These are phyloP conservation scores for Gorilla gorilla DNA, from an alignment of 2,113 vertebrate genomes.

Conservation along the genomic window DNA sequence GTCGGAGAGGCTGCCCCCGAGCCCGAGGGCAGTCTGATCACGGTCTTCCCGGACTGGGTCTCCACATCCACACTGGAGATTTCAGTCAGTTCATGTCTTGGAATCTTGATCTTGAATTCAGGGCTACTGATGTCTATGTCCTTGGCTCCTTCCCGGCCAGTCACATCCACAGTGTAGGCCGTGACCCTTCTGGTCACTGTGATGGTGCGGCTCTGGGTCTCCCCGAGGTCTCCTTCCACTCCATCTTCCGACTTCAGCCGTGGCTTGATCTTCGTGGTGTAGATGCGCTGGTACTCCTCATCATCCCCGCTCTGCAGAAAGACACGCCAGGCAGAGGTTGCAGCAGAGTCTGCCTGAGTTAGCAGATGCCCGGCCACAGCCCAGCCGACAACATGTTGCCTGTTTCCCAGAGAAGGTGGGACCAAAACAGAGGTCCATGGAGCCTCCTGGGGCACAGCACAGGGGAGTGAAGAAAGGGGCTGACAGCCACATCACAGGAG, in stretches of 20 bases:
- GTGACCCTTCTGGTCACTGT: conserved; percentile 94
- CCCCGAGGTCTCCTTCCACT: conserved; percentile 85
- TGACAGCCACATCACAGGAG: background rate
- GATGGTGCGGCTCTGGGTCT: conserved; percentile 94
- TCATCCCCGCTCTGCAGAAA: conserved; percentile 92
- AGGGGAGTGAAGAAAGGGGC: background rate
- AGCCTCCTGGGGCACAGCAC: background rate
- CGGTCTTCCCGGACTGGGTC: conserved; percentile 64
- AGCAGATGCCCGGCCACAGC: conserved; percentile 45
- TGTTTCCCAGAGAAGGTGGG: background rate
- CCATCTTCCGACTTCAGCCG: conserved; percentile 92
- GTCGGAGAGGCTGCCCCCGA: conserved; percentile 13
- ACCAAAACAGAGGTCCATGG: background rate
- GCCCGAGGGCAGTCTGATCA: conserved; percentile 67
- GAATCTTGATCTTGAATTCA: conserved; percentile 85
- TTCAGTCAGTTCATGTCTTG: conserved; percentile 82
- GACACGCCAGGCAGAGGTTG: conserved; percentile 45
- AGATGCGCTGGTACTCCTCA: conserved; percentile 95
- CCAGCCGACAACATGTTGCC: background rate
- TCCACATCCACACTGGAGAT: conserved; percentile 71
- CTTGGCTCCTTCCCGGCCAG: conserved; percentile 81
- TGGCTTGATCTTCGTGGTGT: conserved; percentile 96
- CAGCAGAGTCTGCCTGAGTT: background rate
- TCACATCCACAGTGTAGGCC: conserved; percentile 95
- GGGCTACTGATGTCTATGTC: conserved; percentile 87